Percentiles rank a stretch among this genome's conserved stretches.
Evolutionary conservation across 2,888 invertebrate species (phyloP).

Genomic region (Zootermopsis nevadensis): DNA sequence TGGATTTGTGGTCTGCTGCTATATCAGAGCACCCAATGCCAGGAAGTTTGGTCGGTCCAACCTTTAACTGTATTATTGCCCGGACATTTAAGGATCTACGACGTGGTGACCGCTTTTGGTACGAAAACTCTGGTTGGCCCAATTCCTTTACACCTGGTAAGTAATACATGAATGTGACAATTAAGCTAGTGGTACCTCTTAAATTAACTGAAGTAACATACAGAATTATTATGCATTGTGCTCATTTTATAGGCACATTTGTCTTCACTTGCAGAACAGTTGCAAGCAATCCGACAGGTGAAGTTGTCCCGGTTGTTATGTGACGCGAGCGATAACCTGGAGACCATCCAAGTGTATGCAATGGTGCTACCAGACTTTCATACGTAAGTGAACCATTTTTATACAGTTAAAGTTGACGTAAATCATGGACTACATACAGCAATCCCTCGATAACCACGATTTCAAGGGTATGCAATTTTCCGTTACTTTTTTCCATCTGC

Average conservation of each 20-base stretch:
- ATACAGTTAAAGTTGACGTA: neutral
- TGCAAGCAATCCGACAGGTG: conserved; percentile 62
- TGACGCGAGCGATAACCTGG: conserved; percentile 63
- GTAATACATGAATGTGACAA: neutral
- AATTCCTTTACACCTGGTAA: conserved; percentile 62
- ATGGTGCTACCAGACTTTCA: conserved; percentile 63
- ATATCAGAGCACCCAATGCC: conserved; percentile 64
- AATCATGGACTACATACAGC: neutral
- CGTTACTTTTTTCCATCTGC: no score
- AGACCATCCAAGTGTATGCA: conserved; percentile 62
- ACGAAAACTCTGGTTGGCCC: conserved; percentile 63
- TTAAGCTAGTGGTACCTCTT: no score
- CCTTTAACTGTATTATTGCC: conserved; percentile 67
- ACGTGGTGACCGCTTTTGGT: conserved; percentile 67
- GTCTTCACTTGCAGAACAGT: conserved; percentile 59
- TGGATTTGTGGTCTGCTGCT: conserved; percentile 63
- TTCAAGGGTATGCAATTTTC: no score
- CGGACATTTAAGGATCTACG: conserved; percentile 63
- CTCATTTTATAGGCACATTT: neutral
- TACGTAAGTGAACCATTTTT: conserved; percentile 58
- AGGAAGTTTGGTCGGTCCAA: conserved; percentile 65
- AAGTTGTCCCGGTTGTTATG: conserved; percentile 63
- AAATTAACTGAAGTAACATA: no score
- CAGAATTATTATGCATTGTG: no score
- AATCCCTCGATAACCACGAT: no score